A percentile compares a stretch with the other conserved stretches of the same genome.
phyloP scores from a whole-genome alignment of 2,888 invertebrate genomes.

The Leptura quadrifasciata region DNA sequence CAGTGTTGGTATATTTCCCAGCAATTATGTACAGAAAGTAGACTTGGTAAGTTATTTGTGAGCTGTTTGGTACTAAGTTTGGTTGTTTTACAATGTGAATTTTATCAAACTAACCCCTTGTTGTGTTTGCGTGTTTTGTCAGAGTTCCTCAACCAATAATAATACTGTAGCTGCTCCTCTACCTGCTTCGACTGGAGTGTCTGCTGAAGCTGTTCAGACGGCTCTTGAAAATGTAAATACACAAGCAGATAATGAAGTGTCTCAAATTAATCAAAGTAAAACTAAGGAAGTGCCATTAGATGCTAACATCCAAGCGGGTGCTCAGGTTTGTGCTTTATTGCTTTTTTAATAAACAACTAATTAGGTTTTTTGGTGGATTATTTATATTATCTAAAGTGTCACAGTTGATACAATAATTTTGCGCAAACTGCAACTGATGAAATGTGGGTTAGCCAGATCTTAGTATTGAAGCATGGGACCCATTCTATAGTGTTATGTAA shows the following conservation, averaged over 20 bases:
- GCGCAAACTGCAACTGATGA: no score
- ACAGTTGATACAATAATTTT: not conserved
- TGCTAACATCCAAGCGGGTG: slow-evolving; percentile 72
- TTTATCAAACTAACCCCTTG: not conserved
- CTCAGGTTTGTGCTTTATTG: slow-evolving; percentile 65
- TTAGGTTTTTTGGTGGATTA: not conserved
- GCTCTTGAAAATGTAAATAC: slow-evolving; percentile 64
- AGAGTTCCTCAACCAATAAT: slow-evolving; percentile 24
- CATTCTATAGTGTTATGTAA: no score
- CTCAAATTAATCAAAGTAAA: slow-evolving; percentile 74
- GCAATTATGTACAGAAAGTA: slow-evolving; percentile 93
- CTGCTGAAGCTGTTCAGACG: slow-evolving; percentile 60
- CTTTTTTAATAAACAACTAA: not conserved
- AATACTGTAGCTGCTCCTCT: slow-evolving; percentile 40
- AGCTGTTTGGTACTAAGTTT: slow-evolving; percentile 3
- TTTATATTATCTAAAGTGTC: not conserved
- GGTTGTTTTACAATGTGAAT: not conserved
- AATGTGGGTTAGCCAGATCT: no score
- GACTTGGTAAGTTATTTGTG: slow-evolving; percentile 71
- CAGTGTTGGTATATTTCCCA: slow-evolving; percentile 94
- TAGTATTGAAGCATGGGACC: no score
- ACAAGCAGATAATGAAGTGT: slow-evolving; percentile 72
- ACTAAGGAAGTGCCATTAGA: slow-evolving; percentile 70
- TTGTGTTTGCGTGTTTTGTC: slow-evolving; percentile 38
- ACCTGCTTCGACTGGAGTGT: slow-evolving; percentile 56